phyloP scores from a whole-genome alignment of 2,797 vertebrate species.

The Chelon auratus region DNA sequence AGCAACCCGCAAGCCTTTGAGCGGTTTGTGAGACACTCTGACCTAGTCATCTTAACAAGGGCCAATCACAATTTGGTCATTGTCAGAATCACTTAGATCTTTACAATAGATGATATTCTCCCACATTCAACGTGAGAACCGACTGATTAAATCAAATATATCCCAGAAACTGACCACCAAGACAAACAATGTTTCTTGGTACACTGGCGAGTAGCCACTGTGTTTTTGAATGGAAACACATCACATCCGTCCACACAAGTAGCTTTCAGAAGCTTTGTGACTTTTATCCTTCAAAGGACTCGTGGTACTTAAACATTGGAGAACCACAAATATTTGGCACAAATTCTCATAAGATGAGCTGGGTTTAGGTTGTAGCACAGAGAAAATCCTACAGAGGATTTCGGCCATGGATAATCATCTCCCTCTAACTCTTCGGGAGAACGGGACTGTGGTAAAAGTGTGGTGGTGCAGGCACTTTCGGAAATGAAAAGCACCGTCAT shows the following conservation, averaged over 20 bases:
- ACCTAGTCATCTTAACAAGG: no score
- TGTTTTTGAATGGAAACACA: background rate
- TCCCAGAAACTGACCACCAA: background rate
- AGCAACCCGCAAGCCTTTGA: no score
- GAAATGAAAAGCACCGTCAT: conserved; percentile 8
- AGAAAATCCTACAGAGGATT: conserved; percentile 19
- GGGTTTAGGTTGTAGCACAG: background rate
- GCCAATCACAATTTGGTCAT: no score
- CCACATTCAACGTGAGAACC: no score
- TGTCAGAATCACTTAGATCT: no score
- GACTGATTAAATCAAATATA: background rate
- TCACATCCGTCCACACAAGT: background rate
- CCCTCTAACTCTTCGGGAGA: background rate
- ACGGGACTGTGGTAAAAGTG: conserved; percentile 20
- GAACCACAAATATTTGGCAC: background rate
- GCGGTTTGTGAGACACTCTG: no score
- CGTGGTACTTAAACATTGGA: background rate
- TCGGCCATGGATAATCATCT: conserved; percentile 11
- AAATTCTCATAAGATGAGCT: conserved; percentile 1
- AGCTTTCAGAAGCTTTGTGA: background rate
- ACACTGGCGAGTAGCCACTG: no score
- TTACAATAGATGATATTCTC: no score
- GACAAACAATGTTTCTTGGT: background rate
- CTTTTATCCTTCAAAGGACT: background rate
- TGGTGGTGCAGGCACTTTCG: conserved; percentile 7